Evolutionary conservation across 1,140 invertebrate genomes (phyloP).

Genomic region (Drosophila lacertosa): DNA sequence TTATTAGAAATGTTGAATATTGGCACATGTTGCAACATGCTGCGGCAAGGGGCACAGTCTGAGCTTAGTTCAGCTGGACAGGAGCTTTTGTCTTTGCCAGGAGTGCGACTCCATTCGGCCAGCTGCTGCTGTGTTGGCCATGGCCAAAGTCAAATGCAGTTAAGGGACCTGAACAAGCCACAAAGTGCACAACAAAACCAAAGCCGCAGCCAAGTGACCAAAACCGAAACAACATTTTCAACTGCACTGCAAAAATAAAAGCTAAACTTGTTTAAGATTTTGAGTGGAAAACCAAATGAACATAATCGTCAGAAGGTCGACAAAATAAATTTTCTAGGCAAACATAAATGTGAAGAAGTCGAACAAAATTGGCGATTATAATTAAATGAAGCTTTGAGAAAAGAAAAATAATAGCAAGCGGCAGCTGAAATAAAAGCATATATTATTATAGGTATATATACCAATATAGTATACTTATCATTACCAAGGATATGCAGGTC

Average conservation of each 20-base stretch:
- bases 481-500: too few species aligned
- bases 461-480: too few species aligned
- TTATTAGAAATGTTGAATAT: slow-evolving; percentile 53
- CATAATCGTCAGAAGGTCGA: too few species aligned
- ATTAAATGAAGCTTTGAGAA: too few species aligned
- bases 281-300: too few species aligned
- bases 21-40: slow-evolving; percentile 35
- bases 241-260: slow-evolving; percentile 8
- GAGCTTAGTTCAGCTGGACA: slow-evolving; percentile 1
- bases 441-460: too few species aligned
- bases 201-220: slow-evolving; percentile 23
- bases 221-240: slow-evolving; percentile 11
- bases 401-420: too few species aligned
- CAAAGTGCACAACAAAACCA: slow-evolving; percentile 29
- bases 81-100: slow-evolving; percentile 2
- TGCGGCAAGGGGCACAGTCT: slow-evolving; percentile 14
- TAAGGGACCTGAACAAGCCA: slow-evolving; percentile 19
- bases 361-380: too few species aligned
- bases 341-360: too few species aligned
- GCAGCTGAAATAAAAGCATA: too few species aligned
- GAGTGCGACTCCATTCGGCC: neutral
- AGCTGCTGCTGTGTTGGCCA: slow-evolving; percentile 30
- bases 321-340: too few species aligned
- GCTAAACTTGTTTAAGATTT: too few species aligned
- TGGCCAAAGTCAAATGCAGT: slow-evolving; percentile 49